phyloP scores from a whole-genome alignment of 2,888 invertebrate species.

The Mechanitis mazaeus region DNA sequence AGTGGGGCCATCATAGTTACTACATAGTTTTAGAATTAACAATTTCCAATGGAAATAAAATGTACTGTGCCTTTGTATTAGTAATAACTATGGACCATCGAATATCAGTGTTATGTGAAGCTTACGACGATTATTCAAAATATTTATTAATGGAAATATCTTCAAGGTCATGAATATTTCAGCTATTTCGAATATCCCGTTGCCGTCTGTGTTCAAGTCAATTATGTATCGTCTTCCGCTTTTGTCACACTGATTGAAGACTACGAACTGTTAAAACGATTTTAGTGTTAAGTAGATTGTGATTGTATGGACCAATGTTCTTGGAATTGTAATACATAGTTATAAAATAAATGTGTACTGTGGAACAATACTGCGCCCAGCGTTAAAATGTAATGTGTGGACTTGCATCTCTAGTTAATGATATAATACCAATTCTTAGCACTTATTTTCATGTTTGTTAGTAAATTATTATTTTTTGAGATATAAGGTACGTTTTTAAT shows the following conservation, averaged over 20 bases:
- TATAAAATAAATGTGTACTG: constrained; percentile 11
- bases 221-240: constrained; percentile 12
- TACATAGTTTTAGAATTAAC: not conserved
- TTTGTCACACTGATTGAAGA: constrained; percentile 10
- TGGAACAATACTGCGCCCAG: constrained; percentile 12
- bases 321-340: constrained; percentile 17
- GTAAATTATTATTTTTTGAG: constrained; percentile 76
- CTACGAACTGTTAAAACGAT: constrained; percentile 3
- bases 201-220: not conserved
- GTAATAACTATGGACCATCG: constrained; percentile 11
- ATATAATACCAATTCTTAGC: constrained; percentile 34
- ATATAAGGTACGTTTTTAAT: constrained; percentile 73
- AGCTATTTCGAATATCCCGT: not conserved
- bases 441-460: constrained; percentile 59
- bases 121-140: constrained; percentile 3
- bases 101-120: constrained; percentile 18
- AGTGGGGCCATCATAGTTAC: constrained; percentile 1
- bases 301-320: constrained; percentile 26
- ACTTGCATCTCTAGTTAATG: constrained; percentile 27
- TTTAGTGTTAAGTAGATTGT: constrained; percentile 20
- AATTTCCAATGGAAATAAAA: constrained; percentile 10
- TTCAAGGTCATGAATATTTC: not conserved
- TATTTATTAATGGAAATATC: constrained; percentile 11
- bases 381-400: constrained; percentile 14
- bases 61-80: not conserved